Percentiles rank a stretch among this genome's conserved stretches.
These are phyloP conservation scores for Morinoia aosen DNA, from an alignment of 2,888 invertebrate genomes.

Conservation along the genomic window DNA sequence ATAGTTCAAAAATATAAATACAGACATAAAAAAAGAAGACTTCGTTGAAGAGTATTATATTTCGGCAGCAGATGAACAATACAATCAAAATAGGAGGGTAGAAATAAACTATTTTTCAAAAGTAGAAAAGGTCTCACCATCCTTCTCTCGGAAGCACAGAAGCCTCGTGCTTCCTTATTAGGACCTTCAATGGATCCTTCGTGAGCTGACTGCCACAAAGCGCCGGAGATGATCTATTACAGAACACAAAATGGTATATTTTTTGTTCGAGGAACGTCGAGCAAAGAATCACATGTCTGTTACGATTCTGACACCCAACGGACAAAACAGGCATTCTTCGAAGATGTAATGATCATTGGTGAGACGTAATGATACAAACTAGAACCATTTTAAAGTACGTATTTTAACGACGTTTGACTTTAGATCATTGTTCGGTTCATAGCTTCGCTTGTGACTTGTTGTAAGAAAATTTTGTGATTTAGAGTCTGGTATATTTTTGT, in stretches of 20 bases:
- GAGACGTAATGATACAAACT: background rate
- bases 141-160: background rate
- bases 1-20: too few relatives aligned
- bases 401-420: background rate
- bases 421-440: background rate
- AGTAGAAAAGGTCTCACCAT: background rate
- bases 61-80: background rate
- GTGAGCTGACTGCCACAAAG: background rate
- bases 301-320: background rate
- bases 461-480: background rate
- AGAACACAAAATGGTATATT: background rate
- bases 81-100: background rate
- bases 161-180: background rate
- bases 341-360: background rate
- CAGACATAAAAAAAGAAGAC: too few relatives aligned
- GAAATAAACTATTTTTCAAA: background rate
- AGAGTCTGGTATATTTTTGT: too few relatives aligned
- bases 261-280: background rate
- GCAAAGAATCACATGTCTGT: background rate
- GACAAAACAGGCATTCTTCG: background rate
- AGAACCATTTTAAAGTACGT: background rate
- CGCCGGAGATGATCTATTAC: slow-evolving; percentile 3
- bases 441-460: background rate
- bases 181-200: background rate
- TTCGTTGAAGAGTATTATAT: too few relatives aligned